Evolutionary conservation across 92 coral and sea anemone genomes (phyloP), one percentile per base, ranked within the genome.

Genomic region (Bergia puertoricense): DNA sequence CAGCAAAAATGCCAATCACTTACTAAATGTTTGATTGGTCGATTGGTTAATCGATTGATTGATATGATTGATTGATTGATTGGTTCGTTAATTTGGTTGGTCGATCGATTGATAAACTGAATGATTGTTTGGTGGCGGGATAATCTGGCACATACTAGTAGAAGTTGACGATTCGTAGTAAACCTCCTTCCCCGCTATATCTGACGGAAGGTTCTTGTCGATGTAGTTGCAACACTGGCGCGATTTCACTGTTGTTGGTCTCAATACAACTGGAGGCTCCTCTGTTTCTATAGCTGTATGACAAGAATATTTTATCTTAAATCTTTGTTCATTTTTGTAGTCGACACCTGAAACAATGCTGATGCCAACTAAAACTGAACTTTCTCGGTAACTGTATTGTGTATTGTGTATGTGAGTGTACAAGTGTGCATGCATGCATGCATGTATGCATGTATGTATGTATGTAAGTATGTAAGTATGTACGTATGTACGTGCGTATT

Each of bases 131-230:
- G 30, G 41, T 72, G 18, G 43, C 41, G 76, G 30, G 30, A 40
- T 72, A 30, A 74, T 74, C 48, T 39, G n/a, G 78, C 46, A 40
- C 62, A 18, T 83, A 83, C 86, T 78, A 40, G 86, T 22, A 30
- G 86, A 44, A 23, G 45, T 23, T n/a, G 86, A 83, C 43, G 86
- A 62, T 18, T 86, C 93, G 83, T 69, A 91, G 41, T 91, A 94
- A 48, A 94, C 95, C n/a, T 88, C 89, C 79, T 92, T 94, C 43
- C 90, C 94, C 8, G 41, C 78, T 11, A 92, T 56, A 39, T 86
- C 82, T 18, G 68, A 22, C 15, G 93, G 89, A 57, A 88, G 48
- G 73, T 82, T 87, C 15, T 39, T 77, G 57, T 74, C 73, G 7
- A 38, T n/a, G 57, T 81, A 65, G 40, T 80, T 80, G 79, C 91